A percentile compares a stretch with the other conserved stretches of the same genome.
These are phyloP conservation scores for Gymnoscopelus braueri DNA, from an alignment of 2,797 vertebrate species.

Conservation along the genomic window DNA sequence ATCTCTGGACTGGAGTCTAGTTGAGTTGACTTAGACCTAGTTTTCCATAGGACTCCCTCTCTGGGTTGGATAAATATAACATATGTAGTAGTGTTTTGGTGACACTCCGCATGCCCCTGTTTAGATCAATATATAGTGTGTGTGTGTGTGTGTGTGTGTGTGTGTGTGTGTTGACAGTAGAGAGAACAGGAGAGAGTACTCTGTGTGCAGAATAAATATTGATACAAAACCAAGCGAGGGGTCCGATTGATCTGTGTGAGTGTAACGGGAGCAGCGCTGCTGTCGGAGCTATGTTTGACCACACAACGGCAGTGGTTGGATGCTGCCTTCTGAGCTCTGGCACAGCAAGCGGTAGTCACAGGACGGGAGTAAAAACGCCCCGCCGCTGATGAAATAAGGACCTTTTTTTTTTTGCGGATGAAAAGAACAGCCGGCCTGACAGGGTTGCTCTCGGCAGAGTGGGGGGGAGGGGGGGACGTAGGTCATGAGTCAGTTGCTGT, in stretches of 20 bases:
- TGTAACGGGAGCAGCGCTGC: conserved; percentile 51
- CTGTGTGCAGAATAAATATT: conserved; percentile 85
- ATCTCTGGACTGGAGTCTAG: conserved; percentile 42
- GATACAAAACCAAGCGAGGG: conserved; percentile 78
- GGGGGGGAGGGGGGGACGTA: conserved; percentile 13
- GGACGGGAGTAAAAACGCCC: conserved; percentile 29
- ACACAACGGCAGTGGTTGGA: conserved; percentile 44
- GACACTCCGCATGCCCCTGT: conserved; percentile 68
- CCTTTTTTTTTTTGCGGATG: conserved; percentile 35
- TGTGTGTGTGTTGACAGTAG: conserved; percentile 57
- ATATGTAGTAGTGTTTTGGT: conserved; percentile 53
- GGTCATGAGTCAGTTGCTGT: conserved; percentile 72
- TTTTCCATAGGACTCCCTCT: conserved; percentile 66
- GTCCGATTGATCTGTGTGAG: conserved; percentile 76
- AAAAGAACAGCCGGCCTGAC: conserved; percentile 37
- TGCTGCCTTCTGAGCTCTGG: conserved; percentile 37
- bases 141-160: conserved; percentile 47
- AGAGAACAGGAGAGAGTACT: conserved; percentile 67
- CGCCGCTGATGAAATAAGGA: conserved; percentile 21
- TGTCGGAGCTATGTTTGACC: conserved; percentile 39
- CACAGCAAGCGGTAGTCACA: conserved; percentile 29
- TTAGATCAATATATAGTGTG: conserved; percentile 73
- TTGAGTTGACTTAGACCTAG: conserved; percentile 54
- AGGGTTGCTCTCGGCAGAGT: conserved; percentile 40
- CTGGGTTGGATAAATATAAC: conserved; percentile 65